These are phyloP conservation scores for Hyla sarda DNA, from an alignment of 2,113 vertebrate genomes.

Conservation along the genomic window DNA sequence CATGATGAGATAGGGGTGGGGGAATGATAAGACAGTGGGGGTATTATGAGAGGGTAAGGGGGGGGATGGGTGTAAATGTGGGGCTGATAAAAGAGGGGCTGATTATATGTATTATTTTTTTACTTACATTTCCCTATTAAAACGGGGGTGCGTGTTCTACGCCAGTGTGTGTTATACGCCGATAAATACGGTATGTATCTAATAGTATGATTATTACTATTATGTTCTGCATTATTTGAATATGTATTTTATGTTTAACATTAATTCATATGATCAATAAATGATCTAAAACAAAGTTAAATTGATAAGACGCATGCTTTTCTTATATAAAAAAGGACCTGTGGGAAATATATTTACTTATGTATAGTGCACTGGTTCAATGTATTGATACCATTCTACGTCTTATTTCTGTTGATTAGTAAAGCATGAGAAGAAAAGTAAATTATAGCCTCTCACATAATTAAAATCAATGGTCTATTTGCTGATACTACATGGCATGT, in stretches of 20 bases:
- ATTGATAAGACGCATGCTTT: not conserved
- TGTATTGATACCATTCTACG: not conserved
- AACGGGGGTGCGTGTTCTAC: too few relatives aligned
- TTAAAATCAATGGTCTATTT: constrained; percentile 40
- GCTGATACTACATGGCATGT: not conserved
- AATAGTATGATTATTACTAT: too few relatives aligned
- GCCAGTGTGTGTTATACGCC: too few relatives aligned
- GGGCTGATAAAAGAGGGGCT: too few relatives aligned
- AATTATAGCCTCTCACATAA: constrained; percentile 17
- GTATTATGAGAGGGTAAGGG: too few relatives aligned
- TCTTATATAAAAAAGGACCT: not conserved
- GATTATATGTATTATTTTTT: too few relatives aligned
- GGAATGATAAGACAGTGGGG: too few relatives aligned
- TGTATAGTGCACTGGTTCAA: not conserved
- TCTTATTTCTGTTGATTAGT: not conserved
- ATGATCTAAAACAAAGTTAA: not conserved
- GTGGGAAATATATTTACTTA: not conserved
- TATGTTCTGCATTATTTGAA: not conserved
- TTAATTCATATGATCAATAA: not conserved
- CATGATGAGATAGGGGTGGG: too few relatives aligned
- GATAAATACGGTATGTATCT: too few relatives aligned
- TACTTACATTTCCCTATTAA: too few relatives aligned
- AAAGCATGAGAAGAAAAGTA: not conserved
- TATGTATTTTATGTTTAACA: not conserved
- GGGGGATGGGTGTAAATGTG: too few relatives aligned